Base-by-base conservation (phyloP, 2,797 vertebrate genomes). In the Sebastes iracundus region DNA sequence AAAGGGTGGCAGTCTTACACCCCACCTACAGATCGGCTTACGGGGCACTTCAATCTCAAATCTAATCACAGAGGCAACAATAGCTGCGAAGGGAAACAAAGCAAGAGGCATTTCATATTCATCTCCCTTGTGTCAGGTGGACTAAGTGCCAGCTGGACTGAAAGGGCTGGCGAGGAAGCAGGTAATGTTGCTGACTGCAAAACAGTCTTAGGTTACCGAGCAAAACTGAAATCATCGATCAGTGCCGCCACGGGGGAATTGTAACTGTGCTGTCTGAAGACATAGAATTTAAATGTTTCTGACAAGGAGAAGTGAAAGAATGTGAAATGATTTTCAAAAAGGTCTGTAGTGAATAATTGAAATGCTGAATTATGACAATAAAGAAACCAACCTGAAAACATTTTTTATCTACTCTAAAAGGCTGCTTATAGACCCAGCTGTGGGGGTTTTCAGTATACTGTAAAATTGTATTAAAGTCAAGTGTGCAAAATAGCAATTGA, bases 21-120 rank as follows among this genome's bases (percentile, higher is more conserved):
- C 72, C 79, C 63, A 89, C 88, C 90, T 72, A 83, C 70, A 89
- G 87, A 92, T 90, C 86, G 25, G 74, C 80, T 93, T 90, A 92
- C 87, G 8, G 72, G 75, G 82, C 90, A 94, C 91, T 91, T 91
- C 86, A 86, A 69, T 87, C 85, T 86, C 81, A 90, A 92, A 93
- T 90, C 84, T 87, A 92, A 94, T 94, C 91, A 89, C 87, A 87
- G 88, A 72, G 63, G 87, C 88, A 90, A 86, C 90, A 91, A 89
- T 85, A 80, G 87, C 87, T 87, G 87, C 76, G 72, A 83, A 76
- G 89, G 88, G 82, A 93, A 93, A 93, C 91, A 94, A 93, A 90
- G 88, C 90, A 86, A 90, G 84, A 87, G 90, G 85, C 92, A 88
- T 93, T 93, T 94, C 90, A 95, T 94, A 93, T 92, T 88, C 90